Conservation (phyloP, 2,113 vertebrate genomes). For the Fukomys damarensis region DNA sequence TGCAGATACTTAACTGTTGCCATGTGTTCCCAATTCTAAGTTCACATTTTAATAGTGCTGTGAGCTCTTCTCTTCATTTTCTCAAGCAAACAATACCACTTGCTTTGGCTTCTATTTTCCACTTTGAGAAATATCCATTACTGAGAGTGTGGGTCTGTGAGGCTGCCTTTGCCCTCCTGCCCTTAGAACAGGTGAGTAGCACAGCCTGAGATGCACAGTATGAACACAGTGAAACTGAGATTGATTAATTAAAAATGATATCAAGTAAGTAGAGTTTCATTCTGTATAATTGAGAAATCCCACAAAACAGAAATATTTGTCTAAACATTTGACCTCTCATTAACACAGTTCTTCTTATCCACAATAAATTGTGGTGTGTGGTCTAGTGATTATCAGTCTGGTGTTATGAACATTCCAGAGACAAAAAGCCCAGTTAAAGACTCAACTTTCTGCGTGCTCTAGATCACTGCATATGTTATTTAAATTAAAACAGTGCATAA, state of each 20-base stretch:
- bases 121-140: background rate
- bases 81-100: background rate
- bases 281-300: background rate
- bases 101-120: background rate
- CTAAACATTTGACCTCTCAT: background rate
- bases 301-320: background rate
- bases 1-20: background rate
- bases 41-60: background rate
- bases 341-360: background rate
- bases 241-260: slow-evolving; percentile 46
- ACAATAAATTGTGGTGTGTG: background rate
- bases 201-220: background rate
- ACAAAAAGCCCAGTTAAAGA: background rate
- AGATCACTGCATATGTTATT: background rate
- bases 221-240: slow-evolving; percentile 19
- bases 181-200: background rate
- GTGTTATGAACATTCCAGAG: background rate
- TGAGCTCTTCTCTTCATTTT: background rate
- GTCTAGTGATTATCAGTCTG: background rate
- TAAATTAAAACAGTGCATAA: background rate
- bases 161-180: background rate
- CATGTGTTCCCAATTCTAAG: background rate
- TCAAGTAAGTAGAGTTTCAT: background rate
- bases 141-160: background rate
- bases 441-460: background rate